A percentile compares a stretch with the other conserved stretches of the same genome.
Conservation (phyloP, 2,797 vertebrate genomes). For the Lagothrix lagotricha region DNA sequence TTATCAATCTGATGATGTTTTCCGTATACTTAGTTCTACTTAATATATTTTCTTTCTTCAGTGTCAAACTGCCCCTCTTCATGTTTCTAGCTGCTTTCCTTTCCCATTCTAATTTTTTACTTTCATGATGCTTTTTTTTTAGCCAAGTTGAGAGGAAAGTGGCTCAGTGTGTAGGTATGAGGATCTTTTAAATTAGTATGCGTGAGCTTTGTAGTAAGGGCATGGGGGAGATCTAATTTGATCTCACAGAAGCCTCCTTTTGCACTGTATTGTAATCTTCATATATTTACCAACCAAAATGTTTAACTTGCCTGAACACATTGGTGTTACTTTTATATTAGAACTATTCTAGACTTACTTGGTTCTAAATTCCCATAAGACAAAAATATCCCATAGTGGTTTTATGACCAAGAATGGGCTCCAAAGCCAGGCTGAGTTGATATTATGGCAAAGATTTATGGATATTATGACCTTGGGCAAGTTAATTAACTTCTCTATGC, state of each 20-base stretch:
- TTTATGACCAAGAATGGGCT: neutral
- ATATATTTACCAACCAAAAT: neutral
- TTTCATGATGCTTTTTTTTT: neutral
- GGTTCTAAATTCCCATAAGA: neutral
- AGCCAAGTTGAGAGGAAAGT: neutral
- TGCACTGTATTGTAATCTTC: neutral
- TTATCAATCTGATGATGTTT: neutral
- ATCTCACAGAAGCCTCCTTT: neutral
- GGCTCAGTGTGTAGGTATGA: neutral
- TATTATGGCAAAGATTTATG: neutral
- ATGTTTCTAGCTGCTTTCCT: neutral
- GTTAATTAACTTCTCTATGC: neutral
- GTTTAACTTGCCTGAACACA: neutral
- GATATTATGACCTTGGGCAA: neutral
- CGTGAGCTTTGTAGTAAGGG: neutral
- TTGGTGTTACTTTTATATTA: neutral
- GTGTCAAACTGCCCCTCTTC: neutral
- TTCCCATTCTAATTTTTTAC: neutral
- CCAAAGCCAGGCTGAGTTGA: neutral
- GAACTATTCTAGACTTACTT: neutral
- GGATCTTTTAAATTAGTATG: neutral
- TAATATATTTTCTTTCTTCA: neutral
- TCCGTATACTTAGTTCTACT: neutral
- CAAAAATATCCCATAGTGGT: neutral
- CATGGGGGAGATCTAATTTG: neutral